phyloP scores from a whole-genome alignment of 2,797 vertebrate species.

The Cossypha caffra region DNA sequence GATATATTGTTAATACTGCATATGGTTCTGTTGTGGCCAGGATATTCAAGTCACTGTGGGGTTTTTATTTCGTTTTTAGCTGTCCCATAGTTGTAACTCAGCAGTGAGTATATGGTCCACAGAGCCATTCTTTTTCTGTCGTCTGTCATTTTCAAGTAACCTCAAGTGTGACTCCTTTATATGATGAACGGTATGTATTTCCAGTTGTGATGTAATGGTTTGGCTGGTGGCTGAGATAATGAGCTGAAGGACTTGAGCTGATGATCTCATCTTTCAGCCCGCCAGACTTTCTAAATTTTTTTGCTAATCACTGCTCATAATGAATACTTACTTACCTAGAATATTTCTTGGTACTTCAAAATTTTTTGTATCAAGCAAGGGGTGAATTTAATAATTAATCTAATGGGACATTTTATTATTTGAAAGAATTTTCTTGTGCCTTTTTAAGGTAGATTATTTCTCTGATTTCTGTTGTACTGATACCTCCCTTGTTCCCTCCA shows the following conservation, averaged over 20 bases:
- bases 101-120: not conserved
- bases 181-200: constrained; percentile 42
- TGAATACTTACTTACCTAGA: constrained; percentile 27
- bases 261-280: constrained; percentile 68
- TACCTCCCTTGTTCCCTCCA: not conserved
- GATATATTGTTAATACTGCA: not conserved
- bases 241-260: constrained; percentile 63
- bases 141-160: constrained; percentile 16
- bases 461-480: not conserved
- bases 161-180: constrained; percentile 49
- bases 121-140: not conserved
- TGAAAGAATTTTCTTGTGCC: not conserved
- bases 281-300: constrained; percentile 52
- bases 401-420: not conserved
- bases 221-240: constrained; percentile 65
- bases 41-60: not conserved
- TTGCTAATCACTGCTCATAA: constrained; percentile 51
- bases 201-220: constrained; percentile 65
- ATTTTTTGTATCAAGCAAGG: constrained; percentile 33
- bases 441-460: not conserved
- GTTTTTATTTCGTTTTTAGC: not conserved
- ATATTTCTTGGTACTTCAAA: constrained; percentile 8
- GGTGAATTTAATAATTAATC: constrained; percentile 49
- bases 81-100: not conserved
- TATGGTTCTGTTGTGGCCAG: not conserved